phyloP scores from a whole-genome alignment of 1,140 invertebrate species.

The Antheraea pernyi region DNA sequence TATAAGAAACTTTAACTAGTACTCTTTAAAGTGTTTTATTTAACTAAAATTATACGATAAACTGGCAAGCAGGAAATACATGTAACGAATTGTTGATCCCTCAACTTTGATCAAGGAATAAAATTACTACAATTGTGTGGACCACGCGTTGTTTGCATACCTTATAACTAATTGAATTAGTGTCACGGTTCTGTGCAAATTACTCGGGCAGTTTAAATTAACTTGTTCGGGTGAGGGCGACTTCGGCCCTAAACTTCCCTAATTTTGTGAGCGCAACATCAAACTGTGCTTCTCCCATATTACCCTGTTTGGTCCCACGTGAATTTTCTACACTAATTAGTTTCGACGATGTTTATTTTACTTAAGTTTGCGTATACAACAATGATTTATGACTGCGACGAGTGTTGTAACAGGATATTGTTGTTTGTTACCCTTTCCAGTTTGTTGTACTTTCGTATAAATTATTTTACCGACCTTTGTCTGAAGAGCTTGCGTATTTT shows the following conservation, averaged over 20 bases:
- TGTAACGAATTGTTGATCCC: neutral
- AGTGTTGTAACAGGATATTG: conserved; percentile 29
- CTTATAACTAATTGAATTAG: conserved; percentile 73
- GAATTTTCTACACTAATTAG: conserved; percentile 77
- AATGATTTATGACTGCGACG: conserved; percentile 65
- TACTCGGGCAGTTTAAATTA: conserved; percentile 77
- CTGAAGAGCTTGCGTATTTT: neutral
- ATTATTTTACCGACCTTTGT: conserved; percentile 4
- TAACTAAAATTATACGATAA: neutral
- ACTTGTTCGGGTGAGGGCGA: conserved; percentile 72
- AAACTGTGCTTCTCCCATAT: conserved; percentile 74
- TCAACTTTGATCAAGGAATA: conserved; percentile 9
- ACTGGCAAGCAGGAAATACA: neutral
- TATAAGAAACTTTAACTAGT: no score
- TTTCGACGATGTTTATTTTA: conserved; percentile 73
- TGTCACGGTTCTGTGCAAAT: conserved; percentile 72
- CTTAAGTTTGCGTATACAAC: conserved; percentile 60
- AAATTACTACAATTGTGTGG: conserved; percentile 23
- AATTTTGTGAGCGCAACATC: conserved; percentile 76
- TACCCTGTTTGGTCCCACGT: conserved; percentile 69
- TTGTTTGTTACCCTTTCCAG: conserved; percentile 16
- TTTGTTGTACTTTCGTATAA: conserved; percentile 1
- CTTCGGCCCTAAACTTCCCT: conserved; percentile 74
- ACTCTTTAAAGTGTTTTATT: no score
- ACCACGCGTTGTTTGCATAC: conserved; percentile 52